Percentiles rank a stretch among this genome's conserved stretches.
phyloP scores from a whole-genome alignment of 2,888 invertebrate genomes.

The Cabera pusaria region DNA sequence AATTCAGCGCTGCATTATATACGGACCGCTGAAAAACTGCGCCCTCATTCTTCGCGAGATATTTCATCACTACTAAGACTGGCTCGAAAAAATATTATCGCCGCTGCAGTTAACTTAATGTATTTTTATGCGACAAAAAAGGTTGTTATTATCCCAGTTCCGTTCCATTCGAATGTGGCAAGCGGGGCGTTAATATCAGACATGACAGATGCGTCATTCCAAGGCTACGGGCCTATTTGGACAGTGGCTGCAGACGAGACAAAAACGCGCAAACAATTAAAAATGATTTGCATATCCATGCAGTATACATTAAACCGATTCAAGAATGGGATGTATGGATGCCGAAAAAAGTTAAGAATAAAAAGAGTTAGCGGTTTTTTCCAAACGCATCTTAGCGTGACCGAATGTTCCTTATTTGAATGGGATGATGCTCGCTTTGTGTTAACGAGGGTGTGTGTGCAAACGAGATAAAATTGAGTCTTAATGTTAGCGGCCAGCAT shows the following conservation, averaged over 20 bases:
- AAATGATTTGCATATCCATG: constrained; percentile 74
- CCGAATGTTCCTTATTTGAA: constrained; percentile 60
- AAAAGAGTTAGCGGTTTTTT: constrained; percentile 53
- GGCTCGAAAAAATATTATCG: constrained; percentile 47
- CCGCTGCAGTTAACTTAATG: constrained; percentile 47
- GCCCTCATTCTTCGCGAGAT: constrained; percentile 55
- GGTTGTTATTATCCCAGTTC: constrained; percentile 55
- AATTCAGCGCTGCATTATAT: constrained; percentile 67
- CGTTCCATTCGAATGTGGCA: constrained; percentile 57
- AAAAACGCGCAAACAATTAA: constrained; percentile 66
- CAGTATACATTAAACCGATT: constrained; percentile 51
- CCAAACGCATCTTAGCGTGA: constrained; percentile 73
- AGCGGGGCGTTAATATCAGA: constrained; percentile 69
- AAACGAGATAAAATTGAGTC: constrained; percentile 9
- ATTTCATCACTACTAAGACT: constrained; percentile 57
- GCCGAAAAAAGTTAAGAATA: constrained; percentile 44
- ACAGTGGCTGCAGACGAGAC: constrained; percentile 43
- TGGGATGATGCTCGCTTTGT: constrained; percentile 53
- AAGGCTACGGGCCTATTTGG: constrained; percentile 43
- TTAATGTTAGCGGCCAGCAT: constrained; percentile 2
- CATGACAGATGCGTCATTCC: constrained; percentile 79
- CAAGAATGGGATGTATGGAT: constrained; percentile 58
- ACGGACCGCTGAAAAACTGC: constrained; percentile 52
- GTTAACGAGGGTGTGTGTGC: constrained; percentile 33
- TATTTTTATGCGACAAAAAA: constrained; percentile 56